These are phyloP conservation scores for Elysia chlorotica DNA, from an alignment of 1,140 invertebrate species.

Conservation along the genomic window DNA sequence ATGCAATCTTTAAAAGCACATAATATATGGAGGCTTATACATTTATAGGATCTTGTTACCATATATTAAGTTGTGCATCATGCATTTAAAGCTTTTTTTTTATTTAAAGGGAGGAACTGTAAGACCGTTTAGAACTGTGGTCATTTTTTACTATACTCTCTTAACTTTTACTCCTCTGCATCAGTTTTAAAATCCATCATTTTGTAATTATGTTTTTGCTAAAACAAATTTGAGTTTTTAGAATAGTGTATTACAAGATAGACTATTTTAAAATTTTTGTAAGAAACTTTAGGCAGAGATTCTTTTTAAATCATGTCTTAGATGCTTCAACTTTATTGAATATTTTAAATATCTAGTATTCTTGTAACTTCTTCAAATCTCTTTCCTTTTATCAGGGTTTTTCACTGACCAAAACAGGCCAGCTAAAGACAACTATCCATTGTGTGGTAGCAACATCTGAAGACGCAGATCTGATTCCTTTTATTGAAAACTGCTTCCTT, in stretches of 20 bases:
- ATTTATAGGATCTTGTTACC: neutral
- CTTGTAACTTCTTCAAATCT: neutral
- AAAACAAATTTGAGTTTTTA: neutral
- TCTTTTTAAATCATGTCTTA: no score
- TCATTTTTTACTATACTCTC: no score
- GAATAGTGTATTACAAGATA: neutral
- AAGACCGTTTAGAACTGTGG: no score
- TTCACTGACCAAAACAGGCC: slow-evolving; percentile 28
- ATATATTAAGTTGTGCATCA: neutral
- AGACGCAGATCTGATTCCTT: slow-evolving; percentile 28
- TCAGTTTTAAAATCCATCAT: neutral
- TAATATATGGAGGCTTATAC: neutral
- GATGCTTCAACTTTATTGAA: no score
- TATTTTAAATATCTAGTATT: neutral
- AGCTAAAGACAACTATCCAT: slow-evolving; percentile 34
- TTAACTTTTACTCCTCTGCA: neutral
- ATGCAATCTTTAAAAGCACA: neutral
- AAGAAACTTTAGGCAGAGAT: neutral
- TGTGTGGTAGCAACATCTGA: slow-evolving; percentile 36
- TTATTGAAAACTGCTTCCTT: slow-evolving; percentile 39
- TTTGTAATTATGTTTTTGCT: neutral
- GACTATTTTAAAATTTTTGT: neutral
- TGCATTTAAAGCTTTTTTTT: neutral
- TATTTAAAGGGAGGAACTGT: no score
- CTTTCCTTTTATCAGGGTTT: slow-evolving; percentile 35